phyloP scores from a whole-genome alignment of 2,113 vertebrate species.

The Eclectus roratus region DNA sequence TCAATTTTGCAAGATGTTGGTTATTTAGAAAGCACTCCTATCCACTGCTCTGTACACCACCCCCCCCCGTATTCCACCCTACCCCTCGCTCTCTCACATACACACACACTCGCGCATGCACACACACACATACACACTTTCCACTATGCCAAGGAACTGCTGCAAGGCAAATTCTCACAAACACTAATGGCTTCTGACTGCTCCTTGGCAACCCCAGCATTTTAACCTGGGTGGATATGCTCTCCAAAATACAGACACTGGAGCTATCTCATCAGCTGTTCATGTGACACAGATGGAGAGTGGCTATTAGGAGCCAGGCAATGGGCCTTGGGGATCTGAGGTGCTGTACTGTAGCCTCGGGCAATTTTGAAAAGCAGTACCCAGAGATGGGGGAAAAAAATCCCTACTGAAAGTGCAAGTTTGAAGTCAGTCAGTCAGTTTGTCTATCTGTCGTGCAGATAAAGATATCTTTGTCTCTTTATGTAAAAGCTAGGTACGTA shows the following conservation, averaged over 20 bases:
- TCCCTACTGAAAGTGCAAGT: slow-evolving; percentile 76
- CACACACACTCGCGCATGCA: not conserved
- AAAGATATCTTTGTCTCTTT: slow-evolving; percentile 78
- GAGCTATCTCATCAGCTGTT: slow-evolving; percentile 91
- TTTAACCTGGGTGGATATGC: slow-evolving; percentile 97
- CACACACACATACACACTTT: slow-evolving; percentile 71
- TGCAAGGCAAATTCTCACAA: slow-evolving; percentile 99
- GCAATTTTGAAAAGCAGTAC: slow-evolving; percentile 96
- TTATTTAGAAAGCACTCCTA: slow-evolving; percentile 24
- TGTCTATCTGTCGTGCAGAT: slow-evolving; percentile 66
- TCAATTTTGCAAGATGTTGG: not conserved
- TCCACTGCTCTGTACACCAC: not conserved
- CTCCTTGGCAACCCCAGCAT: slow-evolving; percentile 99
- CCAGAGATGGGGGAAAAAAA: slow-evolving; percentile 78
- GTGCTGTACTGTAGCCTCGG: slow-evolving; percentile 95
- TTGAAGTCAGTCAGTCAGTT: slow-evolving; percentile 80
- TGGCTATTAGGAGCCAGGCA: slow-evolving; percentile 97
- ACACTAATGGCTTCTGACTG: slow-evolving; percentile 99
- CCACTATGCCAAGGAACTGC: slow-evolving; percentile 92
- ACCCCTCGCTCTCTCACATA: slow-evolving; percentile 49
- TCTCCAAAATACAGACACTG: slow-evolving; percentile 88
- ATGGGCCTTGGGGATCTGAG: slow-evolving; percentile 97
- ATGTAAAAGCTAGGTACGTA: slow-evolving; percentile 53
- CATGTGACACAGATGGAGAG: slow-evolving; percentile 90
- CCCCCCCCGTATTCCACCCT: not conserved